These are phyloP conservation scores for Eupsittula cactorum DNA, from an alignment of 2,113 vertebrate genomes.

Conservation along the genomic window DNA sequence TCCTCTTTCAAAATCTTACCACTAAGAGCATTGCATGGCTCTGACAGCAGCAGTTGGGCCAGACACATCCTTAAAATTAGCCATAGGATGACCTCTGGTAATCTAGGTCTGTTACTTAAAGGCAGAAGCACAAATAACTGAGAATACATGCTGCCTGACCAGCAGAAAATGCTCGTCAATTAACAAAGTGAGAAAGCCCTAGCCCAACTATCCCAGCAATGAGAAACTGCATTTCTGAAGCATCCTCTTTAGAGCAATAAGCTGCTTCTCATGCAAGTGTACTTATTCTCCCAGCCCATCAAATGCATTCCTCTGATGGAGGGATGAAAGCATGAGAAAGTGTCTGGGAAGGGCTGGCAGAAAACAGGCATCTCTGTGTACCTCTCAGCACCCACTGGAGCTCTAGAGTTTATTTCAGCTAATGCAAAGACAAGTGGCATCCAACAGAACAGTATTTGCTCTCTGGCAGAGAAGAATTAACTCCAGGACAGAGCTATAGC, in stretches of 20 bases:
- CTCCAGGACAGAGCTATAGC: not conserved
- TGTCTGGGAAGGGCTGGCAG: not conserved
- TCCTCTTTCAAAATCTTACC: not conserved
- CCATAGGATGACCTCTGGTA: not conserved
- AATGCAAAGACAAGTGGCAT: not conserved
- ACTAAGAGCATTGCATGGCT: not conserved
- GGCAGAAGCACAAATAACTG: not conserved
- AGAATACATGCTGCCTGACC: not conserved
- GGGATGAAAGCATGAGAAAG: not conserved
- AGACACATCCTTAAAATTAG: not conserved
- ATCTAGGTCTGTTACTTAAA: not conserved
- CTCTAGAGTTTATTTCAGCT: not conserved
- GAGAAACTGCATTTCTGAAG: not conserved
- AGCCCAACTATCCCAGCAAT: not conserved
- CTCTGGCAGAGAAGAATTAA: not conserved
- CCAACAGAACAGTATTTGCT: not conserved
- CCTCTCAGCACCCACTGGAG: not conserved
- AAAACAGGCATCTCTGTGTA: not conserved
- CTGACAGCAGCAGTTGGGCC: not conserved
- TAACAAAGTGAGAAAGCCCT: not conserved
- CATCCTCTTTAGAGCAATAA: not conserved
- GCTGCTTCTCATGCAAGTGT: rapidly evolving
- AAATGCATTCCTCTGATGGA: not conserved
- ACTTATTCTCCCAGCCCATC: not conserved
- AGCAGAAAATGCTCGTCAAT: not conserved